Evolutionary conservation across 2,113 vertebrate species (phyloP), one percentile per base, ranked within the genome.

Genomic region (Rynchops niger): DNA sequence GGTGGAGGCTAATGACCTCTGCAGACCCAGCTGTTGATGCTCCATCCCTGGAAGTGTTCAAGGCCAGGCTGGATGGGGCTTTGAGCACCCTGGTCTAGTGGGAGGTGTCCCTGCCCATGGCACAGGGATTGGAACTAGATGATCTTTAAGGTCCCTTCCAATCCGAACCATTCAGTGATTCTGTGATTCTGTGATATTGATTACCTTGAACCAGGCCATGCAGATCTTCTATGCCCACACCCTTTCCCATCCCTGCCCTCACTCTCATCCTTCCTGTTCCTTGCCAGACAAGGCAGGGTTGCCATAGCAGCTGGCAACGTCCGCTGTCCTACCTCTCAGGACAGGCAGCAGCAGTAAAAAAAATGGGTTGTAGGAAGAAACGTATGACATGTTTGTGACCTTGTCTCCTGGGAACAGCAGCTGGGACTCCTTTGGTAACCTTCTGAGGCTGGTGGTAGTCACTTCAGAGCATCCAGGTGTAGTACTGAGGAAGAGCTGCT

Each of bases 241-340:
- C 8, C 25, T 78, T 66, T 73, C 65, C n/a, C 49, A 52, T 49
- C 61, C 20, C 32, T 70, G n/a, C 59, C 79, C 55, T 94, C 70
- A n/a, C 27, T 76, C 43, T 78, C 66, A 79, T 88, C 66, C 78
- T 76, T 84, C 63, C 38, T 55, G 2, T 30, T 95, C 85, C 72
- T 88, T 63, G 47, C 79, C 82, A 92, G 67, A 45, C 25, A 29
- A 94, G 47, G 30, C 76, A 91, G 49, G 47, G 95, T 97, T 97
- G 93, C 95, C 82, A 97, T 93, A 96, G 97, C 85, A 98, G 95
- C 95, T 95, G 86, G 73, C 56, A 90, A 26, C 56, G 40, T 69
- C 66, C 56, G 13, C 81, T 93, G 67, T 72, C 77, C 82, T 78
- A 8, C 56, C 72, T 94, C 83, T 80, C 49, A 40, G 56, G 69